Evolutionary conservation across 2,797 vertebrate genomes (phyloP).

Genomic region (Eulemur coronatus): DNA sequence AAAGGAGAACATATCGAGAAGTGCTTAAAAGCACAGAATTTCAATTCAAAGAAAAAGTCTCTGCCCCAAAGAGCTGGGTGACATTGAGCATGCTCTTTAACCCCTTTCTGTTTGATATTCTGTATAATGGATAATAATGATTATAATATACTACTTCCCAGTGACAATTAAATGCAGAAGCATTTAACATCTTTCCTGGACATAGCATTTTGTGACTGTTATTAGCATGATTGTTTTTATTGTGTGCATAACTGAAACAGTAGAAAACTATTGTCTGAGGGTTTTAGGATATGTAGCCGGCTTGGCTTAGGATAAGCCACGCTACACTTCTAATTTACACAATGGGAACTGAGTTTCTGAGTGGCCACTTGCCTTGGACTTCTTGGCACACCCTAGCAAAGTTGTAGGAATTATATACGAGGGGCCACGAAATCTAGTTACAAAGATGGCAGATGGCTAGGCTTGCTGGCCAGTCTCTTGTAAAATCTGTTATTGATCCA

Average conservation of each 20-base stretch:
- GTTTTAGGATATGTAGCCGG: background rate
- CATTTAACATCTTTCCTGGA: background rate
- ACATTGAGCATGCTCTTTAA: background rate
- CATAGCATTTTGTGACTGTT: background rate
- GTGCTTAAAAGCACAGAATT: background rate
- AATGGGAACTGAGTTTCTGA: background rate
- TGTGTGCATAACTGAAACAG: background rate
- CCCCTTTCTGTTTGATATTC: background rate
- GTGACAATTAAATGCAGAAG: background rate
- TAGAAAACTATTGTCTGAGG: background rate
- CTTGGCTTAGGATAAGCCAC: background rate
- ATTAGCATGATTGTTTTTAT: background rate
- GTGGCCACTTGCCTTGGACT: background rate
- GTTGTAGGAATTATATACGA: background rate
- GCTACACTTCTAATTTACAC: background rate
- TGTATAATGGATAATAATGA: background rate
- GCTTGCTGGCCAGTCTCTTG: background rate
- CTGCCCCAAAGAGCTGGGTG: background rate
- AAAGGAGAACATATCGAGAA: background rate
- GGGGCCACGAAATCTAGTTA: background rate
- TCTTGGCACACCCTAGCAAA: background rate
- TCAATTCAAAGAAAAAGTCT: background rate
- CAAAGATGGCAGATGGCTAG: background rate
- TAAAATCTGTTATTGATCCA: background rate
- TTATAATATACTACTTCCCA: background rate